phyloP scores from a whole-genome alignment of 1,140 invertebrate genomes.

The Panagrolaimus sp. region DNA sequence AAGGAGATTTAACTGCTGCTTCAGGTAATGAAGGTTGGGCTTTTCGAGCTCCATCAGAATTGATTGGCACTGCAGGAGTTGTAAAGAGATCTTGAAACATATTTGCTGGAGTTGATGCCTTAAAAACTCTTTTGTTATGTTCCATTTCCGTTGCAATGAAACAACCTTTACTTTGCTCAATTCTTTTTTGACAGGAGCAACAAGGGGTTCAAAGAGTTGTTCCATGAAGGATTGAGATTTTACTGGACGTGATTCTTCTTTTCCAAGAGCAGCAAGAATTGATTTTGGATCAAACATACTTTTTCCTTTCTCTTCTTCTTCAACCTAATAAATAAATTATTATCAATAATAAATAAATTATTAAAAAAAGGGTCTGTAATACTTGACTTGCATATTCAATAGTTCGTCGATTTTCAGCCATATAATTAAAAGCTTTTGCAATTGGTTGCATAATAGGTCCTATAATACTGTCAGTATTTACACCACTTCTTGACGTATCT shows the following conservation, averaged over 20 bases:
- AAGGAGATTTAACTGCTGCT: conserved; percentile 1
- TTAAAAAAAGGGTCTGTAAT: too few relatives aligned
- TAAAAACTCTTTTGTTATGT: not conserved
- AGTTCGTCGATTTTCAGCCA: not conserved
- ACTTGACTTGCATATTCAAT: not conserved
- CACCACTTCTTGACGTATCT: not conserved
- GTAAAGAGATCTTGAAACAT: conserved; percentile 17
- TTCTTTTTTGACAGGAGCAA: conserved; percentile 21
- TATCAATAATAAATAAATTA: too few relatives aligned
- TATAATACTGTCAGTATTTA: conserved; percentile 12
- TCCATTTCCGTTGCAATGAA: too few relatives aligned
- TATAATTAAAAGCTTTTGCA: conserved; percentile 1
- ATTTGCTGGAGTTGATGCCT: conserved; percentile 14
- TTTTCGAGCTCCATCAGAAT: conserved; percentile 12
- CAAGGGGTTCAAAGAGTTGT: conserved; percentile 21
- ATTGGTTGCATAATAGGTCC: conserved; percentile 13
- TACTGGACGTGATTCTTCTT: not conserved
- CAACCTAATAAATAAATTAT: too few relatives aligned
- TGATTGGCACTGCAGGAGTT: conserved; percentile 6
- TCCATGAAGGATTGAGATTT: conserved; percentile 20
- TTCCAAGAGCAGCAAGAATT: conserved; percentile 11
- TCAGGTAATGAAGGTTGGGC: not conserved
- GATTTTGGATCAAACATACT: conserved; percentile 9
- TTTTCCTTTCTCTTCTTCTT: not conserved
- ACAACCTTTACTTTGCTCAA: conserved; percentile 18